A percentile compares a stretch with the other conserved stretches of the same genome.
phyloP scores from a whole-genome alignment of 2,888 invertebrate genomes.

The Heliconius hortense region DNA sequence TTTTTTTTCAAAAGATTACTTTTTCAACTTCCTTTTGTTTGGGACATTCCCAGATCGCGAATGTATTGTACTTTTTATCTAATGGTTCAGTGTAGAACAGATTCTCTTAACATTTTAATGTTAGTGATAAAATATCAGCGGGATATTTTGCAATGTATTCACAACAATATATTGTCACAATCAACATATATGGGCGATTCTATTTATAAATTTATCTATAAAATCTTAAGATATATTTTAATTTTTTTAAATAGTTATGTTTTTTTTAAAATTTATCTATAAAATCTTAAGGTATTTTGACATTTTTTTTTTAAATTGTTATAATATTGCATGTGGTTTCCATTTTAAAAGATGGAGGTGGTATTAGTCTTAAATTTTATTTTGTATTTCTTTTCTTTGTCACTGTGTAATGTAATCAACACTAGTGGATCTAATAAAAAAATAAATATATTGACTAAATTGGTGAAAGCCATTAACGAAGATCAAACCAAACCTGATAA shows the following conservation, averaged over 20 bases:
- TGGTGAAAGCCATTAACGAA: neutral
- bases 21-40: constrained; percentile 76
- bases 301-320: too few species aligned
- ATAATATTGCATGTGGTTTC: too few species aligned
- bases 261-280: too few species aligned
- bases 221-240: neutral
- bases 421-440: too few species aligned
- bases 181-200: constrained; percentile 46
- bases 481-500: neutral
- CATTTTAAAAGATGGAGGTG: too few species aligned
- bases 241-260: too few species aligned
- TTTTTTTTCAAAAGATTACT: constrained; percentile 56
- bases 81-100: constrained; percentile 67
- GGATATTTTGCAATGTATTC: constrained; percentile 71
- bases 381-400: too few species aligned
- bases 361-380: too few species aligned
- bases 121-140: constrained; percentile 79
- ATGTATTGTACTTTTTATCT: constrained; percentile 68
- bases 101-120: constrained; percentile 63
- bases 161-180: constrained; percentile 70
- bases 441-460: too few species aligned
- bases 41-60: constrained; percentile 74
- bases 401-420: too few species aligned
- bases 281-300: too few species aligned
- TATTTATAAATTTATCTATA: constrained; percentile 20